A percentile compares a stretch with the other conserved stretches of the same genome.
Conservation (phyloP, 1,140 invertebrate species). For the Drosophila tsacasi region DNA sequence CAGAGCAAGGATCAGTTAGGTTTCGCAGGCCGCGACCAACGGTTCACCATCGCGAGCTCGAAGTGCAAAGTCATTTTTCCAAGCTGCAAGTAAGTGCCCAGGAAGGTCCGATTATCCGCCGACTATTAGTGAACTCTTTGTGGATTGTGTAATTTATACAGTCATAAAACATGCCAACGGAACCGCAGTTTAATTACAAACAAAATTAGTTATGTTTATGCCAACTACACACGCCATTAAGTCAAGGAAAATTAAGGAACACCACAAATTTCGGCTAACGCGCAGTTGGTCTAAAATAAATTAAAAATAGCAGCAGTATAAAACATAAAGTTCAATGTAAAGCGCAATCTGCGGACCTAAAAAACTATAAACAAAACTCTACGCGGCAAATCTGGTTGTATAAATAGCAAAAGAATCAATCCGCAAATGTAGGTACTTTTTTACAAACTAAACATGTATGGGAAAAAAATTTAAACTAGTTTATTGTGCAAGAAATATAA, state of each 20-base stretch:
- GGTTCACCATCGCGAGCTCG: constrained; percentile 46
- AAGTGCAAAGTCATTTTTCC: constrained; percentile 11
- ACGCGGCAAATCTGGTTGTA: constrained; percentile 5
- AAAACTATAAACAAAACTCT: constrained; percentile 15
- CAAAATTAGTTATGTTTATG: constrained; percentile 46
- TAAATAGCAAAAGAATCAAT: constrained; percentile 13
- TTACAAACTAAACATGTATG: not conserved
- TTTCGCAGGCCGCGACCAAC: constrained; percentile 63
- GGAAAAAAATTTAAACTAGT: not conserved
- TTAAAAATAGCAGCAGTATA: constrained; percentile 15
- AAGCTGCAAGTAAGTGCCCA: constrained; percentile 52
- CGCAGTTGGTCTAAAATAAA: constrained; percentile 21
- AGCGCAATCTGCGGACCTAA: not conserved
- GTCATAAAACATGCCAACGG: constrained; percentile 14
- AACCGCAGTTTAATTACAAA: constrained; percentile 47
- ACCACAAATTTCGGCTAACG: constrained; percentile 5
- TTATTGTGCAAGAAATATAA: no score
- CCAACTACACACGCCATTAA: constrained; percentile 11
- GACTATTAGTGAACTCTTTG: constrained; percentile 17
- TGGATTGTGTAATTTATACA: constrained; percentile 7
- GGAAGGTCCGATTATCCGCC: constrained; percentile 1
- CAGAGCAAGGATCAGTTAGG: constrained; percentile 73
- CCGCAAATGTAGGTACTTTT: no score
- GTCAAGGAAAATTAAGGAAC: constrained; percentile 13
- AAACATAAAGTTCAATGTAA: constrained; percentile 22